Base-by-base conservation (phyloP, 2,888 invertebrate species). In the Xestia c-nigrum region DNA sequence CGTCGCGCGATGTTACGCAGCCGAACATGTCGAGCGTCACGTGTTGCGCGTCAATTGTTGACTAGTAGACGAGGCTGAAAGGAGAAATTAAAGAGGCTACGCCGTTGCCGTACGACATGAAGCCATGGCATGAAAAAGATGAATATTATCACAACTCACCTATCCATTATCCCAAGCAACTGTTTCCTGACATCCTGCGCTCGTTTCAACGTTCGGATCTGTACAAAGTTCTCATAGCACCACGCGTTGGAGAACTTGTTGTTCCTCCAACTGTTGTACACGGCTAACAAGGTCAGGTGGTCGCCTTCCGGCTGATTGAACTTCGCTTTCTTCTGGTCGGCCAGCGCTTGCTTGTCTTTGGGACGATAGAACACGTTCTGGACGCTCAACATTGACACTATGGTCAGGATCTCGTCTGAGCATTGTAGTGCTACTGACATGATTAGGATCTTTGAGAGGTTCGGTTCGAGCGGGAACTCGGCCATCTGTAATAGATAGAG, bases 191-290 rank as follows among this genome's bases (percentile, higher is more conserved):
- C 99, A 95, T 99, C 99, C 95, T 99, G 99, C 0, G 99, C 99
- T 38, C 99, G 97, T 93, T 99, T 99, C 79, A 99, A 95, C 0
- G 99, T 99, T 40, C 99, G 96, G 52, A 99, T 99, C 96, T 99
- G 99, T 6, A 99, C 99, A 93, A 99, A 99, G 97, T 99, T 99
- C 93, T 99, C 99, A 91, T 99, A 99, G 94, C 99, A 99, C 99
- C 99, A 99, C 0, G 99, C 99, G 93, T 99, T 99, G 0, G 99
- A 99, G 94, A 99, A 99, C 95, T 99, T 99, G 93, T 99, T 99
- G 93, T 99, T 99, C 91, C 99, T 98, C 99, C 99, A 99, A 70
- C 99, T 99, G 93, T 99, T 99, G 93, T 99, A 99, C 7, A 99
- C 99, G 0, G 99, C 99, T n/a, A 99, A 95, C 43, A 99, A 95